Conservation (phyloP, 2,113 vertebrate species). For the Salvelinus sp. region DNA sequence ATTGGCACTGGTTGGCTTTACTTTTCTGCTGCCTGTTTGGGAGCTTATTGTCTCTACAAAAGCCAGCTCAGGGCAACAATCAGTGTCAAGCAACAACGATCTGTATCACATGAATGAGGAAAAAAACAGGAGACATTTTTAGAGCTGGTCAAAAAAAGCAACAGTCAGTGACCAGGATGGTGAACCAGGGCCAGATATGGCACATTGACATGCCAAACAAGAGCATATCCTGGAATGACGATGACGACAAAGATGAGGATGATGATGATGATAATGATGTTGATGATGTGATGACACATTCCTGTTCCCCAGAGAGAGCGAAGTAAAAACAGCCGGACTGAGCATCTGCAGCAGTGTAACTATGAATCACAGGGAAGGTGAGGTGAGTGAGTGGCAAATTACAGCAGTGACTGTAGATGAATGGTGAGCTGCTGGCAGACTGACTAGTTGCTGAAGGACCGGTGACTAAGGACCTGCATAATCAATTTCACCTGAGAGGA, state of each 20-base stretch:
- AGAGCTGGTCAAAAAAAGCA: too few relatives aligned
- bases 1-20: background rate
- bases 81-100: too few relatives aligned
- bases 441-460: background rate
- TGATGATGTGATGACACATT: background rate
- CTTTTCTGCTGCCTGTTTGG: background rate
- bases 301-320: background rate
- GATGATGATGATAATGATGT: background rate
- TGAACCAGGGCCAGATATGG: too few relatives aligned
- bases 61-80: background rate
- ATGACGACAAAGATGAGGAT: background rate
- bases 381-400: background rate
- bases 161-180: too few relatives aligned
- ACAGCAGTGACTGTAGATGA: background rate
- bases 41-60: background rate
- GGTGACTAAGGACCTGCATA: background rate
- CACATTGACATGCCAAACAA: too few relatives aligned
- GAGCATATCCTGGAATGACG: too few relatives aligned
- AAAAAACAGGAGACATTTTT: too few relatives aligned
- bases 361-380: background rate
- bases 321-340: background rate
- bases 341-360: background rate
- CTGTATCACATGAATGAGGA: too few relatives aligned
- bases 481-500: slow-evolving; percentile 1
- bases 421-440: background rate